Conservation (phyloP, 30 jellyfish, hydroid and myxozoan species). For the Clytia hemisphaerica region DNA sequence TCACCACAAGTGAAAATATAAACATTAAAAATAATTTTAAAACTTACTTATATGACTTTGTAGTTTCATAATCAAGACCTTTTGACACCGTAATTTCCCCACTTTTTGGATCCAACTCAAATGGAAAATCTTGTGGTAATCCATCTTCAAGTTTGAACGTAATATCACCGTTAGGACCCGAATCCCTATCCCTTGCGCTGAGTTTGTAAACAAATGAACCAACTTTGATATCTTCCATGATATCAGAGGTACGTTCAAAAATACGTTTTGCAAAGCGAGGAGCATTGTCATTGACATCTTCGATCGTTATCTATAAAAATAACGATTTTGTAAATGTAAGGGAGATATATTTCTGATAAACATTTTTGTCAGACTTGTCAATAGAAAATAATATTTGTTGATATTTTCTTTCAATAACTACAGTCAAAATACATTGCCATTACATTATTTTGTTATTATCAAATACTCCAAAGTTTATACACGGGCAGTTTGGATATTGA, state of each 20-base stretch:
- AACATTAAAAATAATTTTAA: too few species aligned
- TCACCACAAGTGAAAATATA: too few species aligned
- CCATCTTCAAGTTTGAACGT: slow-evolving; percentile 2
- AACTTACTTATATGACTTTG: not conserved
- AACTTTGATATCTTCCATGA: slow-evolving; percentile 14
- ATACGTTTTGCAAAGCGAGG: slow-evolving; percentile 13
- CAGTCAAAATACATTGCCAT: too few species aligned
- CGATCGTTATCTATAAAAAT: slow-evolving; percentile 5
- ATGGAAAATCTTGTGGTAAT: too few species aligned
- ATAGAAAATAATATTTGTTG: too few species aligned
- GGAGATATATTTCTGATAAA: too few species aligned
- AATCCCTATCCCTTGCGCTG: slow-evolving; percentile 26
- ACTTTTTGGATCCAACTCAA: not conserved
- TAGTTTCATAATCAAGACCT: slow-evolving; percentile 12
- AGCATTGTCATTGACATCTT: slow-evolving; percentile 34
- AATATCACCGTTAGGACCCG: slow-evolving; percentile 21
- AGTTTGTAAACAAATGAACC: slow-evolving; percentile 12
- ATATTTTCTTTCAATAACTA: too few species aligned
- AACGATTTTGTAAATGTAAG: too few species aligned
- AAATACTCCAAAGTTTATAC: not conserved
- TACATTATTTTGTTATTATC: not conserved
- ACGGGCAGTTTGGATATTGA: too few species aligned
- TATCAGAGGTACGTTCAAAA: slow-evolving; percentile 2
- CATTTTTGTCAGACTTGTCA: too few species aligned
- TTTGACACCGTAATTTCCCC: not conserved